Conservation (phyloP, 2,888 invertebrate genomes). For the Biston betularia region DNA sequence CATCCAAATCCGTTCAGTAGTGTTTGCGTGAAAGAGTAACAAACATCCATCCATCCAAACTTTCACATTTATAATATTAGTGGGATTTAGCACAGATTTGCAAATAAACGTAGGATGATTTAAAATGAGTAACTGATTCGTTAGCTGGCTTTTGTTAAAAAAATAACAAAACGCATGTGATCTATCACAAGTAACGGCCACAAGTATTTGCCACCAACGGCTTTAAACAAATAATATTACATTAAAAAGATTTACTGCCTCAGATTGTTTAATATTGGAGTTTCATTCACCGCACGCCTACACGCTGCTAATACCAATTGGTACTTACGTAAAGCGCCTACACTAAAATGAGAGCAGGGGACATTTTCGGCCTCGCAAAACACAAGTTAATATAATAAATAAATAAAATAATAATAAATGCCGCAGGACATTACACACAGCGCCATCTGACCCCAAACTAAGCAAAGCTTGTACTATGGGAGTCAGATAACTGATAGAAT, state of each 20-base stretch:
- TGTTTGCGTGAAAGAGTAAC: no score
- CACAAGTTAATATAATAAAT: no score
- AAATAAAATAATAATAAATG: no score
- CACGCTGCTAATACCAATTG: background rate
- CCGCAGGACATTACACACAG: no score
- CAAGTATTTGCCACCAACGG: conserved; percentile 20
- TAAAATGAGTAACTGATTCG: conserved; percentile 1
- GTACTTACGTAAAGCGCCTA: conserved; percentile 22
- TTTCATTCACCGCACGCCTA: conserved; percentile 25
- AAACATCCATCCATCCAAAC: no score
- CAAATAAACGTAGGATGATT: background rate
- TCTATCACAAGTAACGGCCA: conserved; percentile 28
- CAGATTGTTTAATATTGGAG: conserved; percentile 20
- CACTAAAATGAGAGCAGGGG: conserved; percentile 10
- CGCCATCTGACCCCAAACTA: no score
- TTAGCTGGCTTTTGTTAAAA: conserved; percentile 11
- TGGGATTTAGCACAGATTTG: no score
- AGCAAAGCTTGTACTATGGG: no score
- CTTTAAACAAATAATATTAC: conserved; percentile 31
- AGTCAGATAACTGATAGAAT: no score
- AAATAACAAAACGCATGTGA: background rate
- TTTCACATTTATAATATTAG: no score
- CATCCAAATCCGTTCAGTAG: no score
- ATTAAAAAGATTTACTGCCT: conserved; percentile 20
- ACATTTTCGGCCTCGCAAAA: no score